Conservation (phyloP, 2,797 vertebrate genomes). For the Pseudochaenichthys georgianus region DNA sequence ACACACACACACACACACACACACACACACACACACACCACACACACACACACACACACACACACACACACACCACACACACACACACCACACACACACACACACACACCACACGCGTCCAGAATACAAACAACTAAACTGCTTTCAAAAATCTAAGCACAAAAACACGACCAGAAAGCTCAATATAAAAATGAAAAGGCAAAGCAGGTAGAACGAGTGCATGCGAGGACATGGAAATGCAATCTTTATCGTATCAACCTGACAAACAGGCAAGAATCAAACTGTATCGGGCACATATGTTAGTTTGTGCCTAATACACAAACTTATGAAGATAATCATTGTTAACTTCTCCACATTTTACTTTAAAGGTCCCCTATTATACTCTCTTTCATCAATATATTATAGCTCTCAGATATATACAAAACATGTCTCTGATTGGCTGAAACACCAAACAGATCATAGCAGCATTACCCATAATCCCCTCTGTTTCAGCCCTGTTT, state of each 20-base stretch:
- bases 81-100: no score
- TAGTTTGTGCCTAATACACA: not conserved
- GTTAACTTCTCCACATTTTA: constrained; percentile 39
- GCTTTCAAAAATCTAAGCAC: constrained; percentile 6
- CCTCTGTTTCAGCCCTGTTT: no score
- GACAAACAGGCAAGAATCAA: constrained; percentile 17
- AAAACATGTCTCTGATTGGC: no score
- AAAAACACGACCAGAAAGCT: not conserved
- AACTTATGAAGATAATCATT: constrained; percentile 21
- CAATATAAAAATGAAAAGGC: constrained; percentile 10
- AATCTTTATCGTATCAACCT: constrained; percentile 18
- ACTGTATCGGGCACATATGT: constrained; percentile 11
- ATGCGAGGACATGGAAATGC: constrained; percentile 9
- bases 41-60: not conserved
- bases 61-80: not conserved
- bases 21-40: not conserved
- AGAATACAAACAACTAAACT: not conserved
- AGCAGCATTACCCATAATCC: no score
- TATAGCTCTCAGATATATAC: no score
- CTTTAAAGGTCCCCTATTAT: not conserved
- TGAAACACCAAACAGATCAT: no score
- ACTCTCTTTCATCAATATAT: no score
- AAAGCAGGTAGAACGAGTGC: not conserved
- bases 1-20: not conserved
- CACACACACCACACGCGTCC: no score